phyloP scores from a whole-genome alignment of 2,888 invertebrate species.

The Stictocephala bisonia region DNA sequence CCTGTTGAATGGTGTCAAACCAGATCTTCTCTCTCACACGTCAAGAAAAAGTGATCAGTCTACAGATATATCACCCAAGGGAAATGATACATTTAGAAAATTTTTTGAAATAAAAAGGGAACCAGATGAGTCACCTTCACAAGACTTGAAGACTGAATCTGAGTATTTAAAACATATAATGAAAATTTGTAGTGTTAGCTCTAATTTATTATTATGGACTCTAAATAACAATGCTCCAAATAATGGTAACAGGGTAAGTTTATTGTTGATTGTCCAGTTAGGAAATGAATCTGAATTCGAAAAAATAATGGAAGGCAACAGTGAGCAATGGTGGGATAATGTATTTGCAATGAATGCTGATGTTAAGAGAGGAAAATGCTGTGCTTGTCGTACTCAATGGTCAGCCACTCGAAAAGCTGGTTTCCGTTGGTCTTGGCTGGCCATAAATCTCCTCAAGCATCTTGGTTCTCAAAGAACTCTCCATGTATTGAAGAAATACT shows the following conservation, averaged over 20 bases:
- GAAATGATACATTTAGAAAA: slow-evolving; percentile 59
- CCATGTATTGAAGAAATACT: slow-evolving; percentile 69
- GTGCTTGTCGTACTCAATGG: slow-evolving; percentile 48
- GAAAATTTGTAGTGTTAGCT: slow-evolving; percentile 42
- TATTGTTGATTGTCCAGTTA: slow-evolving; percentile 44
- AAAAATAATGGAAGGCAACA: slow-evolving; percentile 45
- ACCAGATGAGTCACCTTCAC: not conserved
- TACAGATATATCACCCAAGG: not conserved
- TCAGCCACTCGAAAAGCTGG: slow-evolving; percentile 62
- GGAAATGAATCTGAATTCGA: slow-evolving; percentile 52
- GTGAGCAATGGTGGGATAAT: slow-evolving; percentile 48
- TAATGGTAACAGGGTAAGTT: slow-evolving; percentile 29
- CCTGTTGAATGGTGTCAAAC: slow-evolving; percentile 28
- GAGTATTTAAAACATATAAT: slow-evolving; percentile 46
- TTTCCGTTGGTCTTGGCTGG: slow-evolving; percentile 73
- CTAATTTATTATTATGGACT: slow-evolving; percentile 43
- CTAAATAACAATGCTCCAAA: slow-evolving; percentile 39
- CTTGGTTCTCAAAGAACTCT: slow-evolving; percentile 71
- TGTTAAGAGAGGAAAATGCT: slow-evolving; percentile 52
- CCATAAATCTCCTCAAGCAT: slow-evolving; percentile 70
- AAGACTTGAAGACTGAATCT: slow-evolving; percentile 13
- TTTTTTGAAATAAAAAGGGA: slow-evolving; percentile 64
- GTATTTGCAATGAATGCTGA: slow-evolving; percentile 48
- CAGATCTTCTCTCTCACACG: slow-evolving; percentile 39
- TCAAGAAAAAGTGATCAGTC: not conserved